Conservation (phyloP, 1,140 invertebrate species). For the Dryas iulia region DNA sequence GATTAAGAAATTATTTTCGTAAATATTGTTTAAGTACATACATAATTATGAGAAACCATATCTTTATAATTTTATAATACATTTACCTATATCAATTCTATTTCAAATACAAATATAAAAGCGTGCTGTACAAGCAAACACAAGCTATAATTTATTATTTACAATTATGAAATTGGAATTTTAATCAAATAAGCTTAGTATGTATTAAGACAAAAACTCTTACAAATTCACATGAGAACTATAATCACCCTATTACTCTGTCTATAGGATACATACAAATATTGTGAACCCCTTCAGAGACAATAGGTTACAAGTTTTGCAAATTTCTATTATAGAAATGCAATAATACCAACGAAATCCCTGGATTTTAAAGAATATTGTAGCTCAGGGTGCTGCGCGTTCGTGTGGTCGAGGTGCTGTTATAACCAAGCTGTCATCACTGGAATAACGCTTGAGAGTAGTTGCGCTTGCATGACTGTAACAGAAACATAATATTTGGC, state of each 20-base stretch:
- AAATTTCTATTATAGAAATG: not conserved
- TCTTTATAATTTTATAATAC: not conserved
- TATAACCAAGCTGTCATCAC: slow-evolving; percentile 74
- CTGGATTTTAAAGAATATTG: too few relatives aligned
- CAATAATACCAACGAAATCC: not conserved
- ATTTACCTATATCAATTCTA: not conserved
- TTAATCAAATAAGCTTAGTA: not conserved
- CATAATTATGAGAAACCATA: not conserved
- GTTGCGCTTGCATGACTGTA: slow-evolving; percentile 63
- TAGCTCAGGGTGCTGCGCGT: slow-evolving; percentile 29
- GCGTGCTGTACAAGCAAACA: not conserved
- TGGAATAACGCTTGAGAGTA: slow-evolving; percentile 71
- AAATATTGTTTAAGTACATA: too few relatives aligned
- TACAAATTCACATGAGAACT: not conserved
- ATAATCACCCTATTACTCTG: not conserved
- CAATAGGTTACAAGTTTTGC: not conserved
- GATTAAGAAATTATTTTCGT: too few relatives aligned
- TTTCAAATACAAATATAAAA: not conserved
- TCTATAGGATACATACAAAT: not conserved
- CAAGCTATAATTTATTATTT: not conserved
- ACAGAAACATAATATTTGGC: slow-evolving; percentile 10
- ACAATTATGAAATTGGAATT: not conserved
- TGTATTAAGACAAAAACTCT: not conserved
- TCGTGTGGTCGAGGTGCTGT: slow-evolving; percentile 56
- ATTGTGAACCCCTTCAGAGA: not conserved